Percentiles rank a stretch among this genome's conserved stretches.
Evolutionary conservation across 2,797 vertebrate species (phyloP).

Genomic region (Aotus griseimembra): DNA sequence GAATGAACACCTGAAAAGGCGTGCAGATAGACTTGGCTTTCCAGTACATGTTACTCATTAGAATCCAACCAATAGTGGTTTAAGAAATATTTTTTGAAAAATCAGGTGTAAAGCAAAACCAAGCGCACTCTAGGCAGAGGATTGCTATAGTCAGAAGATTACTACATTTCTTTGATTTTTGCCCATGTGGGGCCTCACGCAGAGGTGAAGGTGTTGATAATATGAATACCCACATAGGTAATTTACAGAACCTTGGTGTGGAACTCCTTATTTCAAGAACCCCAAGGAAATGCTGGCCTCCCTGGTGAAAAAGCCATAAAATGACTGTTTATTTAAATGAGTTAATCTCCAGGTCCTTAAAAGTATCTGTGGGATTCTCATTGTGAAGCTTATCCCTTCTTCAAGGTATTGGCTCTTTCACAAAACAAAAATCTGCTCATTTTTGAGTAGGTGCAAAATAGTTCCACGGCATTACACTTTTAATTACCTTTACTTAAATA

Average conservation of each 20-base stretch:
- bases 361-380: slow-evolving; percentile 54
- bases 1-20: slow-evolving; percentile 55
- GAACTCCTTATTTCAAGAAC: slow-evolving; percentile 71
- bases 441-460: slow-evolving; percentile 63
- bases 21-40: slow-evolving; percentile 60
- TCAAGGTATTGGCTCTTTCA: slow-evolving; percentile 40
- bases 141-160: not conserved
- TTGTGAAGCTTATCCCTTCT: not conserved
- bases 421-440: slow-evolving; percentile 53
- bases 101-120: slow-evolving; percentile 65
- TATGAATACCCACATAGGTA: slow-evolving; percentile 34
- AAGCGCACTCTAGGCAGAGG: not conserved
- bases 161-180: slow-evolving; percentile 39
- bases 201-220: not conserved
- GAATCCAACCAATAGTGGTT: slow-evolving; percentile 74
- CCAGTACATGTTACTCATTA: slow-evolving; percentile 72
- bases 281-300: slow-evolving; percentile 56
- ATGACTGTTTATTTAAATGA: slow-evolving; percentile 71
- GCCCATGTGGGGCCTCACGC: not conserved
- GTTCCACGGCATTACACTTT: slow-evolving; percentile 72
- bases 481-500: slow-evolving; percentile 75
- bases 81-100: slow-evolving; percentile 74
- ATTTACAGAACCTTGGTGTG: slow-evolving; percentile 72
- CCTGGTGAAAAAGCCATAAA: slow-evolving; percentile 47
- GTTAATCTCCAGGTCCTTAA: slow-evolving; percentile 54